Conservation (phyloP, 2,888 invertebrate genomes). For the Melanargia galathea region DNA sequence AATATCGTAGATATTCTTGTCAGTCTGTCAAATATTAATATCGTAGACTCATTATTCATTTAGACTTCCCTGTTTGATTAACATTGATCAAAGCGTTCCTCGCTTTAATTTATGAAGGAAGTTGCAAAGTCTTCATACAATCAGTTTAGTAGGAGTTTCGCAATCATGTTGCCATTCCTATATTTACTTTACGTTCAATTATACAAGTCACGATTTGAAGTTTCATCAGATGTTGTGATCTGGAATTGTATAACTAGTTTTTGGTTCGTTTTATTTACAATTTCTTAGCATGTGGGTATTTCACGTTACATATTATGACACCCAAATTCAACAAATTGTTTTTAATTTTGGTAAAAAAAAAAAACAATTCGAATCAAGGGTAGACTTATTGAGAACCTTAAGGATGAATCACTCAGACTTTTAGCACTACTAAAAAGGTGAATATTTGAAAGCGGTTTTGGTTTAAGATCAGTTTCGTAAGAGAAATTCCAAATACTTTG, state of each 20-base stretch:
- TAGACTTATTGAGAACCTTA: background rate
- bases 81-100: constrained; percentile 3
- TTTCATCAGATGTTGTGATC: background rate
- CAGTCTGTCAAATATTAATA: background rate
- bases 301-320: too few relatives aligned
- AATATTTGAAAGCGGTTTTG: background rate
- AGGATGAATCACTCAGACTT: background rate
- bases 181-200: background rate
- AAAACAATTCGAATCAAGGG: background rate
- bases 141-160: background rate
- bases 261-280: background rate
- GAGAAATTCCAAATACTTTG: background rate
- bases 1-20: background rate
- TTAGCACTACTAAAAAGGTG: background rate
- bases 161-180: background rate
- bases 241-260: background rate
- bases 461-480: background rate
- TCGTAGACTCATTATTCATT: background rate
- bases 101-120: background rate
- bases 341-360: background rate
- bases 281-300: too few relatives aligned
- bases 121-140: constrained; percentile 1
- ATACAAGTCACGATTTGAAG: background rate
- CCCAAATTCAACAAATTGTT: background rate
- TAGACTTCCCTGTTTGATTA: background rate